A percentile compares a stretch with the other conserved stretches of the same genome.
phyloP scores from a whole-genome alignment of 2,888 invertebrate genomes.

The Agriotes lineatus region DNA sequence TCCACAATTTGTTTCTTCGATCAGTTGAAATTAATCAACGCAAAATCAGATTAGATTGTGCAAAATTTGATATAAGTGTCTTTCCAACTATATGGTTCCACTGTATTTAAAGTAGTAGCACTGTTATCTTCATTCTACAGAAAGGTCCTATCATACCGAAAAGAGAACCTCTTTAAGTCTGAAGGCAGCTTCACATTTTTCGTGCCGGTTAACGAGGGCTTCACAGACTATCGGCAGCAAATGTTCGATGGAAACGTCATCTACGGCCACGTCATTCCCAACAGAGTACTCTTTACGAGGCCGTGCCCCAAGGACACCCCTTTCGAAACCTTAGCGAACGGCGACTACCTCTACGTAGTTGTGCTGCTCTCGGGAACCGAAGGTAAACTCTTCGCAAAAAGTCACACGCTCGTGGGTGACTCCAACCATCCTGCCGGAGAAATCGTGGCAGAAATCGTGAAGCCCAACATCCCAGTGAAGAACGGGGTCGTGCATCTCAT shows the following conservation, averaged over 20 bases:
- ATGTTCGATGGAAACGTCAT: slow-evolving; percentile 84
- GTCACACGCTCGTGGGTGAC: slow-evolving; percentile 83
- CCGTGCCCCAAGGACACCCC: slow-evolving; percentile 79
- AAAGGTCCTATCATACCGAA: slow-evolving; percentile 77
- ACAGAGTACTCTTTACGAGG: slow-evolving; percentile 86
- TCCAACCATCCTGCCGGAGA: slow-evolving; percentile 81
- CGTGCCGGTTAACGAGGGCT: slow-evolving; percentile 88
- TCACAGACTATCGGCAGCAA: slow-evolving; percentile 73
- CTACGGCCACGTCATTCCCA: slow-evolving; percentile 84
- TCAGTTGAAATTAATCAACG: too few relatives aligned
- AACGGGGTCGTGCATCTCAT: slow-evolving; percentile 95
- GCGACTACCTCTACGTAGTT: slow-evolving; percentile 84
- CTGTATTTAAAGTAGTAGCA: too few relatives aligned
- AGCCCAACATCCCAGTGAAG: slow-evolving; percentile 90
- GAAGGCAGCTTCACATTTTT: slow-evolving; percentile 87
- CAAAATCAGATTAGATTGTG: too few relatives aligned
- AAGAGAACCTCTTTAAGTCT: slow-evolving; percentile 78
- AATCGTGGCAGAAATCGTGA: slow-evolving; percentile 85
- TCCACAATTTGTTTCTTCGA: too few relatives aligned
- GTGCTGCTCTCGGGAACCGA: slow-evolving; percentile 79
- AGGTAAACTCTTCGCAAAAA: slow-evolving; percentile 79
- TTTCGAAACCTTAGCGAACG: slow-evolving; percentile 83
- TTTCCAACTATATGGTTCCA: too few relatives aligned
- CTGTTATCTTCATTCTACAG: slow-evolving; percentile 54
- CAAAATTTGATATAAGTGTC: too few relatives aligned